These are phyloP conservation scores for Phortica magna DNA, from an alignment of 2,888 invertebrate genomes.

Conservation along the genomic window DNA sequence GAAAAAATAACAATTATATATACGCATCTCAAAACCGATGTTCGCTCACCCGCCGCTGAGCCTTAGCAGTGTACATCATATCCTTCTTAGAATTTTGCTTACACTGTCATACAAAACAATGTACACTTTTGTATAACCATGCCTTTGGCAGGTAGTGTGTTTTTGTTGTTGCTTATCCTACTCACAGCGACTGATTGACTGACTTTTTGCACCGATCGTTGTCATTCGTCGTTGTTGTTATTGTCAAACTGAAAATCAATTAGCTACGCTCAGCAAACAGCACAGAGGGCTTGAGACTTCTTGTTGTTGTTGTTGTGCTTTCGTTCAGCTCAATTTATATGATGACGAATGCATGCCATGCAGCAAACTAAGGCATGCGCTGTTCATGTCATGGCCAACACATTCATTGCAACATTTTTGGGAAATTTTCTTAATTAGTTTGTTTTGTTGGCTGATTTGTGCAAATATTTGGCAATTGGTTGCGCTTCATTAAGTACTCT, in stretches of 20 bases:
- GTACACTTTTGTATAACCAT: neutral
- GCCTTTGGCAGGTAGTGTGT: conserved; percentile 22
- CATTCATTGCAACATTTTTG: neutral
- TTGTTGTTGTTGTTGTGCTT: conserved; percentile 1
- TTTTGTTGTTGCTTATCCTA: neutral
- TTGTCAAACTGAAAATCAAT: conserved; percentile 65
- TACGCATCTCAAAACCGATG: neutral
- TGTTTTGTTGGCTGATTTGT: conserved; percentile 16
- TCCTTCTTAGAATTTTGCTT: conserved; percentile 30
- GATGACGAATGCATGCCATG: conserved; percentile 63
- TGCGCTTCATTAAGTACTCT: conserved; percentile 61
- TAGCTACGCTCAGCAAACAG: conserved; percentile 62
- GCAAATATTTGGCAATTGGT: conserved; percentile 55
- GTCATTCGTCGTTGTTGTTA: conserved; percentile 28
- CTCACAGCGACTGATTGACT: neutral
- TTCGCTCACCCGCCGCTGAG: neutral
- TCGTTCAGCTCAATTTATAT: neutral
- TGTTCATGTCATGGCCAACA: neutral
- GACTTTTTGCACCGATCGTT: neutral
- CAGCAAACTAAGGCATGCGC: conserved; percentile 26
- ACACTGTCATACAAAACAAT: conserved; percentile 3
- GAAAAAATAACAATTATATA: conserved; percentile 32
- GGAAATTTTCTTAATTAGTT: conserved; percentile 39
- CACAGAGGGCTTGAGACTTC: neutral
- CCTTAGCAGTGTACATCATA: neutral